These are phyloP conservation scores for Lepilemur septentrionalis DNA, from an alignment of 2,797 vertebrate genomes.

Conservation along the genomic window DNA sequence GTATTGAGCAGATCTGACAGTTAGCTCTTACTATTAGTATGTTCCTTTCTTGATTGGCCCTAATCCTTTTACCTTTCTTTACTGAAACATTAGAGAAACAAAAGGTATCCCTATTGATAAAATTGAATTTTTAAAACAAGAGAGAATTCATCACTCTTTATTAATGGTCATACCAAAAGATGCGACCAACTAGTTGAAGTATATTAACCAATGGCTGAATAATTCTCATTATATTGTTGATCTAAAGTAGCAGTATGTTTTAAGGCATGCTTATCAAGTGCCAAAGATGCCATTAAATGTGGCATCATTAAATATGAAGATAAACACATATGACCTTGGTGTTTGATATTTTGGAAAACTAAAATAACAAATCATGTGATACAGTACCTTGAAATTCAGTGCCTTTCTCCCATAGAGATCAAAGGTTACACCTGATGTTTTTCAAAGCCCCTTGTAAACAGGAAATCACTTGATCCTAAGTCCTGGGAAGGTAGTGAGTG, in stretches of 20 bases:
- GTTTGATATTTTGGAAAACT: slow-evolving; percentile 19
- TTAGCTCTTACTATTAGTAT: neutral
- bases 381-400: neutral
- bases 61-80: neutral
- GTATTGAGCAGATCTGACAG: neutral
- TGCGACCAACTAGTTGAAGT: neutral
- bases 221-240: neutral
- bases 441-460: neutral
- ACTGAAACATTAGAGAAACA: neutral
- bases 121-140: neutral
- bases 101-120: neutral
- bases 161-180: neutral
- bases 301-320: neutral
- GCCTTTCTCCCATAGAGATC: neutral
- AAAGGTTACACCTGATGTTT: neutral
- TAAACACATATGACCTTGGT: neutral
- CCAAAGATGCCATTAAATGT: neutral
- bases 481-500: neutral
- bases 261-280: neutral
- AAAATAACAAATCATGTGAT: slow-evolving; percentile 1
- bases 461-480: neutral
- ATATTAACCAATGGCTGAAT: neutral
- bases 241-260: neutral
- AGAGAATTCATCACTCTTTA: neutral
- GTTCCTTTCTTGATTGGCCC: neutral